These are phyloP conservation scores for Notolabrus celidotus DNA, from an alignment of 2,797 vertebrate genomes.

Conservation along the genomic window DNA sequence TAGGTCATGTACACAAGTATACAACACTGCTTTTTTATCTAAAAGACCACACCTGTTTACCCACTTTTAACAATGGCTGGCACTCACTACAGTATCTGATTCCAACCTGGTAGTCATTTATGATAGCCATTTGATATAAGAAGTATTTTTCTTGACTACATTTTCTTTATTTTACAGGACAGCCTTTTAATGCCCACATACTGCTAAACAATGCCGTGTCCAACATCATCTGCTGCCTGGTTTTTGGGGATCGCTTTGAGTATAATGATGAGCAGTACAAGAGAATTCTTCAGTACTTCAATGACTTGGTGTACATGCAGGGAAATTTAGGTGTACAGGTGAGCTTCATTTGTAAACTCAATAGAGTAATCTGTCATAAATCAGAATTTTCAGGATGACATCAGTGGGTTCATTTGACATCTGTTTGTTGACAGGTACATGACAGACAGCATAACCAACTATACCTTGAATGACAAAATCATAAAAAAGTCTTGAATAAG, in stretches of 20 bases:
- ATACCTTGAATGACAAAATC: no score
- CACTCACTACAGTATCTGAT: background rate
- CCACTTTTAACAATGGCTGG: background rate
- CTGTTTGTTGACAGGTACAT: no score
- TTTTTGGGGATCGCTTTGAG: conserved; percentile 77
- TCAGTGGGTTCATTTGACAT: no score
- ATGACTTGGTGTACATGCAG: conserved; percentile 35
- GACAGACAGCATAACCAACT: no score
- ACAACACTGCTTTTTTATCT: background rate
- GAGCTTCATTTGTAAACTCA: background rate
- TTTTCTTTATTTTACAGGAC: conserved; percentile 45
- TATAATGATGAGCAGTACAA: conserved; percentile 66
- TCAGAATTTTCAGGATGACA: no score
- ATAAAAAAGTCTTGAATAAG: no score
- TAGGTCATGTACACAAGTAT: background rate
- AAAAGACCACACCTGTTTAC: background rate
- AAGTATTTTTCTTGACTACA: background rate
- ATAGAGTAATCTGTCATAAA: background rate
- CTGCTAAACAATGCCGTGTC: conserved; percentile 71
- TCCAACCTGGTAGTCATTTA: background rate
- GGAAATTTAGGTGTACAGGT: conserved; percentile 60
- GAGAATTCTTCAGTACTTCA: conserved; percentile 45
- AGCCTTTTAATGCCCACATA: conserved; percentile 56
- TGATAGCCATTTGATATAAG: background rate
- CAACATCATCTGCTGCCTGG: conserved; percentile 78